Evolutionary conservation across 2,888 invertebrate genomes (phyloP).

Genomic region (Leucophenga maculata): DNA sequence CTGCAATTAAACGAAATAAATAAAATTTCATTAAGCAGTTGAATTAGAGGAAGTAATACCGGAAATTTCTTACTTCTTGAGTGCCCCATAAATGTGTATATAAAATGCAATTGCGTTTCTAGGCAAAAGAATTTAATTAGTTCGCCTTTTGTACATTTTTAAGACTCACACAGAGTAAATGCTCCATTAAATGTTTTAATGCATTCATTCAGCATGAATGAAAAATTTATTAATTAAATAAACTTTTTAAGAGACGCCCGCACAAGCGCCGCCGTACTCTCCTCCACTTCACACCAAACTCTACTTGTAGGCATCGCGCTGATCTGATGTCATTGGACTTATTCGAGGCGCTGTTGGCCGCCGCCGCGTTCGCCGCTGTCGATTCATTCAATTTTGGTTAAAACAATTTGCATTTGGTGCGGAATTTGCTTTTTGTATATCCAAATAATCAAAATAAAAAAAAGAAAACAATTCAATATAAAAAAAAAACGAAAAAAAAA

Average conservation of each 20-base stretch:
- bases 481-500: neutral
- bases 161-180: neutral
- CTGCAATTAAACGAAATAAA: neutral
- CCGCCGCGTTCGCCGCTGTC: neutral
- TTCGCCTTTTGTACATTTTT: neutral
- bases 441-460: too few relatives aligned
- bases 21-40: neutral
- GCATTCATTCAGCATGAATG: neutral
- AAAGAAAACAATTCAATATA: too few relatives aligned
- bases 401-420: neutral
- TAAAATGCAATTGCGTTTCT: neutral
- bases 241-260: neutral
- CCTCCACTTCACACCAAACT: neutral
- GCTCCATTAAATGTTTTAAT: conserved; percentile 4
- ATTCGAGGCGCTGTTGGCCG: neutral
- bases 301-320: neutral
- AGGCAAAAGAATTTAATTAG: conserved; percentile 1
- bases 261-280: neutral
- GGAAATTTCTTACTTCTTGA: conserved; percentile 1
- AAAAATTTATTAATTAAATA: conserved; percentile 3
- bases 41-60: neutral
- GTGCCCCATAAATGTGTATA: too few relatives aligned
- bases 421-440: neutral
- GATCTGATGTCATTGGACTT: conserved; percentile 10
- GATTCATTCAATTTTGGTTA: neutral